Conservation (phyloP, 2,797 vertebrate species). For the Aphelocoma californica region DNA sequence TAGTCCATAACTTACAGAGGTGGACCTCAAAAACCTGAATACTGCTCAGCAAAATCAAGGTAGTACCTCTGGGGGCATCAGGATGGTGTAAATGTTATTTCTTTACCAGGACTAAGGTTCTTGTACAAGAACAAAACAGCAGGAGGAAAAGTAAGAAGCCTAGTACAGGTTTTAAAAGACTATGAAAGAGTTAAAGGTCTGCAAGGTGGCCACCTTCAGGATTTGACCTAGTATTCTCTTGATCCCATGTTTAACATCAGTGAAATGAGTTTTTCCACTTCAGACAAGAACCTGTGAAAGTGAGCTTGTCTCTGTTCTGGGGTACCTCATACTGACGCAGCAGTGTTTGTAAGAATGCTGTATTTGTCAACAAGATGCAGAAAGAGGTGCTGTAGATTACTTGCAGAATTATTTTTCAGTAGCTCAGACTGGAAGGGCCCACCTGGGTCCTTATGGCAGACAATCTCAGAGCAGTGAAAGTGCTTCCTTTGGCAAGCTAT, state of each 20-base stretch:
- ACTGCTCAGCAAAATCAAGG: not conserved
- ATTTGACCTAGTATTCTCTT: not conserved
- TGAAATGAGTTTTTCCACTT: not conserved
- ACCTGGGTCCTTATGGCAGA: not conserved
- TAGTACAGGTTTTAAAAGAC: not conserved
- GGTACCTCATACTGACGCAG: not conserved
- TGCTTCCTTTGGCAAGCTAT: not conserved
- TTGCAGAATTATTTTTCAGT: not conserved
- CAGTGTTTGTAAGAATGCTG: not conserved
- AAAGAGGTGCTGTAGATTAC: not conserved
- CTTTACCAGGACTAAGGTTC: not conserved
- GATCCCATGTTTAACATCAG: not conserved
- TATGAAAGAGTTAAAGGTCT: not conserved
- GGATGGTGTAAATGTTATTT: not conserved
- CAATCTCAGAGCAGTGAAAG: not conserved
- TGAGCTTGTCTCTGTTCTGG: not conserved
- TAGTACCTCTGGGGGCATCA: not conserved
- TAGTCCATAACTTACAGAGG: not conserved
- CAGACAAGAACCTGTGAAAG: not conserved
- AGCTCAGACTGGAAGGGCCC: not conserved
- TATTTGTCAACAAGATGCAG: not conserved
- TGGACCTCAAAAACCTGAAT: not conserved
- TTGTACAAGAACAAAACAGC: not conserved
- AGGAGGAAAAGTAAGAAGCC: not conserved
- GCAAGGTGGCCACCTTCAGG: not conserved